Conservation (phyloP, 92 coral and sea anemone genomes). For the Virgularia gustaviana region DNA sequence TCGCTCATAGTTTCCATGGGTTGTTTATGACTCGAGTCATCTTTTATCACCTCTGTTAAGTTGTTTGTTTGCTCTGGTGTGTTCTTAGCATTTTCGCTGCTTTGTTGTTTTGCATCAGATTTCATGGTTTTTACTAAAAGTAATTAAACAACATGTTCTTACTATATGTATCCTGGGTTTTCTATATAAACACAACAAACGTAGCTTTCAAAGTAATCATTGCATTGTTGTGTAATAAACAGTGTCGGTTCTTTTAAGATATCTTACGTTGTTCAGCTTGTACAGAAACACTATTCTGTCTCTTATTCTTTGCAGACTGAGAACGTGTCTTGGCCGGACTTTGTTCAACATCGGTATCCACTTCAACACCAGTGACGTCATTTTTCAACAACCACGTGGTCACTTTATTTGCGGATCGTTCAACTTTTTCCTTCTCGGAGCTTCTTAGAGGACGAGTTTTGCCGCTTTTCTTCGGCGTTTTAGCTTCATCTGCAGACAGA, state of each 20-base stretch:
- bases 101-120: no score
- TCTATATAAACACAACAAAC: no score
- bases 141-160: no score
- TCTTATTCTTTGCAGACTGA: neutral
- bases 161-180: no score
- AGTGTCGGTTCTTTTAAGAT: no score
- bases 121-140: no score
- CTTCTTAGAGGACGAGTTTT: neutral
- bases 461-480: neutral
- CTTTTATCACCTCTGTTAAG: neutral
- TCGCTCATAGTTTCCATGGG: no score
- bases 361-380: neutral
- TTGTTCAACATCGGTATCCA: neutral
- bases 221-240: no score
- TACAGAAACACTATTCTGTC: neutral
- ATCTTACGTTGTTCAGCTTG: neutral
- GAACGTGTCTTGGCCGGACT: neutral
- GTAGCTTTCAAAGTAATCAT: no score
- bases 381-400: constrained; percentile 28
- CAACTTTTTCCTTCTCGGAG: neutral
- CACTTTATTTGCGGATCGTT: constrained; percentile 9
- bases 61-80: no score
- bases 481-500: neutral
- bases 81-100: no score
- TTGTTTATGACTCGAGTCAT: neutral